Base-by-base conservation (phyloP, 2,797 vertebrate species). In the Sandelia bainsii region DNA sequence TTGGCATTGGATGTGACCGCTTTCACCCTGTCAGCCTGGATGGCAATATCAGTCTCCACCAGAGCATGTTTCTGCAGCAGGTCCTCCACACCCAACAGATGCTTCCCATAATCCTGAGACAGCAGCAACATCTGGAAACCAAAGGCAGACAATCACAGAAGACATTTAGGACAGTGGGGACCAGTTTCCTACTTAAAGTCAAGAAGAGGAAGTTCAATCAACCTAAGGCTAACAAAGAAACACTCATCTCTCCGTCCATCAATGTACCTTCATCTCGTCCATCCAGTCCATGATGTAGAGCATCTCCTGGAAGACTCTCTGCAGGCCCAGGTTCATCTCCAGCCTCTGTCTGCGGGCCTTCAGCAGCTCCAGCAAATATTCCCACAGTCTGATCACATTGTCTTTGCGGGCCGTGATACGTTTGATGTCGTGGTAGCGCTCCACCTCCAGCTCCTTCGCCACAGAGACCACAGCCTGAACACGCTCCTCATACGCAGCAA, bases 261-360 rank as follows among this genome's bases (percentile, higher is more conserved):
- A 7, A 8, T 1, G 3, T 60, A 97, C 97, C 96, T 98, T 98
- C 96, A 98, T 98, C 91, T 98, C 96, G 1, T 98, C 97, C 98
- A 99, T 99, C 98, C 98, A 99, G 94, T 99, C 98, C 97, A 99
- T 99, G 83, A 99, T 97, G 92, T 98, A 95, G 0, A 99, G 95
- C 98, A 99, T 90, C 83, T 99, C 98, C 94, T 99, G 98, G 93
- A 99, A 99, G 81, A 99, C 97, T 20, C 96, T 96, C 87, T 99
- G 98, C 84, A 99, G 91, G 0, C 96, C 97, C 27, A 98, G 94
- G 90, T 96, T 99, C 95, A 96, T 95, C 93, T 99, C 98, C 51
- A 99, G 95, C 0, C 98, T 84, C 73, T 93, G 95, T 13, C 98
- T 83, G 0, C 98, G 95, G 0, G 98, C 98, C 75, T 95, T 94